phyloP scores from a whole-genome alignment of 2,113 vertebrate genomes.

The Phylloscopus trochiloides region DNA sequence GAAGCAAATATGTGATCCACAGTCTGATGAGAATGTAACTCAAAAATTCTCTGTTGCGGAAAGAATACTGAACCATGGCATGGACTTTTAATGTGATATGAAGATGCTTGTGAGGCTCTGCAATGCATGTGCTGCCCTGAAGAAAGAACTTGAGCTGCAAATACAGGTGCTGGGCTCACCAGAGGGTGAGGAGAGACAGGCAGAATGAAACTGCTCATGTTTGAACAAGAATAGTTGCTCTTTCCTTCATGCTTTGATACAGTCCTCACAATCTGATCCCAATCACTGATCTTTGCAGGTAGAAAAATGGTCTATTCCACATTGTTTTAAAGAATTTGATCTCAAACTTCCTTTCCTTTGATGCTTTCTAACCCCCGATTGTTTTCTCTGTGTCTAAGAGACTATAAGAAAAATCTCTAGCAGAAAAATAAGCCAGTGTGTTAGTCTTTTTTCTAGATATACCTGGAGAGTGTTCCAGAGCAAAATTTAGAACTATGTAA shows the following conservation, averaged over 20 bases:
- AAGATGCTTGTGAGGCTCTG: background rate
- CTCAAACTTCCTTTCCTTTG: background rate
- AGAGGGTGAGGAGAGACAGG: background rate
- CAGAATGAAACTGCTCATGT: background rate
- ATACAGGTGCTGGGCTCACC: background rate
- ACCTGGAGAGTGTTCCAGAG: background rate
- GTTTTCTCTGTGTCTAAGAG: background rate
- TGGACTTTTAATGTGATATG: background rate
- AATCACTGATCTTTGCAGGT: background rate
- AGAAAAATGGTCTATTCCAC: background rate
- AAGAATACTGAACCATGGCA: background rate
- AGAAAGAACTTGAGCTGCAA: background rate
- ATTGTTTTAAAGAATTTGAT: background rate
- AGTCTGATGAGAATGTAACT: background rate
- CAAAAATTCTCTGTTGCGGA: background rate
- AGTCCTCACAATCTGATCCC: background rate
- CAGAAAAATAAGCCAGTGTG: background rate
- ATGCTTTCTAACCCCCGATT: background rate
- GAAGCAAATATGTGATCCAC: background rate
- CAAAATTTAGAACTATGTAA: background rate
- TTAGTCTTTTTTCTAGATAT: background rate
- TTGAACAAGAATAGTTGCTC: background rate
- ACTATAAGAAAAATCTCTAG: background rate
- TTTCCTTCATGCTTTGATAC: background rate
- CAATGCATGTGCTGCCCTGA: background rate